Base-by-base conservation (phyloP, 2,113 vertebrate species). In the Nasalis larvatus region DNA sequence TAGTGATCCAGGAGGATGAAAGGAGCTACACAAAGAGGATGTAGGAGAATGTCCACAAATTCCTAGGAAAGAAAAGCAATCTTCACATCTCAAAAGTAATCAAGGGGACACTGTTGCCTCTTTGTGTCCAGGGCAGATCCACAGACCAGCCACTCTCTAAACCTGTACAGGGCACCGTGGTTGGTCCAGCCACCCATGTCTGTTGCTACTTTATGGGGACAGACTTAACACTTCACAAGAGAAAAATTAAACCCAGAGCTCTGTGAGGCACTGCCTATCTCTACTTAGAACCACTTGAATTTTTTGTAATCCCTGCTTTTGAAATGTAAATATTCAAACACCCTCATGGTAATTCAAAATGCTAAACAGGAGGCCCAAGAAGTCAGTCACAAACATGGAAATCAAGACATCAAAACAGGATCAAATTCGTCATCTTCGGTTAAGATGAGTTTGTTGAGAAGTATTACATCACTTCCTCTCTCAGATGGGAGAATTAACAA, bases 211-310 rank as follows among this genome's bases (percentile, higher is more conserved):
- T 82, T n/a, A 45, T 0, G 32, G 66, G 25, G 16, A 14, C 76
- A 89, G 58, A 71, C 27, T 63, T 47, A 77, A 92, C 21, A 71
- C 56, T 20, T 2, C 0, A 5, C 6, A 4, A 52, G 80, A 81
- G 37, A 76, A 76, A 74, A 88, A 69, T 35, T 21, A 82, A 80
- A 78, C 45, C 76, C 45, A 45, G 77, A 76, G n/a, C 63, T 95
- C 47, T 30, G 18, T 11, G 54, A 58, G 13, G 63, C 25, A 49
- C 18, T 4, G 80, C 78, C 80, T 20, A 2, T 32, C 49, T 45
- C n/a, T 89, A 84, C 92, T 18, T 11, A 58, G 68, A 95, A 92
- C 35, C 58, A 52, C 68, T 8, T 32, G 54, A 21, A 4, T 16
- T 47, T 47, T 68, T 45, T 60, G 47, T 14, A 84, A 78, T 23